A percentile compares a stretch with the other conserved stretches of the same genome.
Conservation (phyloP, 1,140 invertebrate species). For the Penaeus indicus region DNA sequence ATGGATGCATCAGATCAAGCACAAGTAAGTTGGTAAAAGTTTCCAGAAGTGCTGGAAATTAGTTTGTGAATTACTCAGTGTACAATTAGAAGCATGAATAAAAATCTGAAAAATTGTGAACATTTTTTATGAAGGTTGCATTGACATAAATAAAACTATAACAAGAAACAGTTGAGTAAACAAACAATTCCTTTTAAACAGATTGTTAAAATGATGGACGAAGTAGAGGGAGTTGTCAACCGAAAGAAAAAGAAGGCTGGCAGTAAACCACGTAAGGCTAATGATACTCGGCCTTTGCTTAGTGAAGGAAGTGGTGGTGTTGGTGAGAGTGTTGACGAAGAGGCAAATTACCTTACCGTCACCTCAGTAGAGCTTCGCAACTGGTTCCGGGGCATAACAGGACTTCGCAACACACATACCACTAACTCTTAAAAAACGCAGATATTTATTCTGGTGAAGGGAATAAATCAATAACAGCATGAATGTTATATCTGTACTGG, state of each 20-base stretch:
- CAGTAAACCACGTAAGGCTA: conserved; percentile 72
- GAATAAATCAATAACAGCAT: no score
- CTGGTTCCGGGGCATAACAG: conserved; percentile 66
- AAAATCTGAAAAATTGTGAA: no score
- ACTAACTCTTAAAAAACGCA: conserved; percentile 37
- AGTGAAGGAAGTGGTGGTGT: conserved; percentile 71
- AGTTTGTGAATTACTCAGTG: background rate
- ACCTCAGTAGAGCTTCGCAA: conserved; percentile 66
- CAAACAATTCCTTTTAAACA: conserved; percentile 69
- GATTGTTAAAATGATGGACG: conserved; percentile 96
- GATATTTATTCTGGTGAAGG: no score
- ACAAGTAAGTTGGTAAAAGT: conserved; percentile 49
- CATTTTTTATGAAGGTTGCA: no score
- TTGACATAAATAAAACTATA: no score
- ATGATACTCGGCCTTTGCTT: conserved; percentile 71
- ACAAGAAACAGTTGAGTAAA: background rate
- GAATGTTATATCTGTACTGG: no score
- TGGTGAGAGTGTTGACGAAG: conserved; percentile 66
- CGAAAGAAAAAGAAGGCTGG: conserved; percentile 75
- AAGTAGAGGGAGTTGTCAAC: conserved; percentile 87
- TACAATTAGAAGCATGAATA: background rate
- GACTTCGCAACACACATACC: conserved; percentile 44
- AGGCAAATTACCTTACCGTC: conserved; percentile 66
- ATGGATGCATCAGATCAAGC: conserved; percentile 93
- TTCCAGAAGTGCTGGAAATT: background rate